Percentiles rank a stretch among this genome's conserved stretches.
Evolutionary conservation across 2,888 invertebrate species (phyloP).

Genomic region (Dilophus febrilis): DNA sequence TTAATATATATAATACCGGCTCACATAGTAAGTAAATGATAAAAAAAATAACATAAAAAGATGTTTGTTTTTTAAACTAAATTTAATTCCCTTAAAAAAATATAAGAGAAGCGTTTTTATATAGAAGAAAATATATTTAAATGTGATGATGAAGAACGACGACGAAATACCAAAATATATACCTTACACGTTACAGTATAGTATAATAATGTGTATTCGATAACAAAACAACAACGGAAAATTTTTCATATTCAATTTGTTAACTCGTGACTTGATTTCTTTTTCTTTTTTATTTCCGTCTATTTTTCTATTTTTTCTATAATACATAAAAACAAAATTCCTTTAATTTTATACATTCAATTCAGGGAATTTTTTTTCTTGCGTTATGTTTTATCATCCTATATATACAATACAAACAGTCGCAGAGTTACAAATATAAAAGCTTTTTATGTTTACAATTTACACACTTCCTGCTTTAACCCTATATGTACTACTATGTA

Average conservation of each 20-base stretch:
- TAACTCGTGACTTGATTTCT: not conserved
- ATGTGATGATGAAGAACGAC: no score
- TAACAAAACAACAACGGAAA: not conserved
- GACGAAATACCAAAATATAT: no score
- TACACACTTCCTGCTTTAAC: constrained; percentile 3
- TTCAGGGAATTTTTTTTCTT: not conserved
- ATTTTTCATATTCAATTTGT: not conserved
- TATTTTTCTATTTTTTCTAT: not conserved
- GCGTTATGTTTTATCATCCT: not conserved
- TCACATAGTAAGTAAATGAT: no score
- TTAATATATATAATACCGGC: no score
- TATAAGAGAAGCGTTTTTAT: no score
- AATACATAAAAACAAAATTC: not conserved
- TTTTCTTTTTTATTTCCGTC: not conserved
- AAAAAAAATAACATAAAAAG: no score
- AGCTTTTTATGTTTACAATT: constrained; percentile 3
- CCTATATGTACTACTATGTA: not conserved
- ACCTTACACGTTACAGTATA: no score
- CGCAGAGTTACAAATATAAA: constrained; percentile 1
- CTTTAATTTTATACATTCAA: not conserved
- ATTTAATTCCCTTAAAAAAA: no score
- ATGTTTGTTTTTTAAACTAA: no score
- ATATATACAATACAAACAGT: no score
- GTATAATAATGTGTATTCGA: no score
- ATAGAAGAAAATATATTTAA: no score